Evolutionary conservation across 2,888 invertebrate species (phyloP), one percentile per base, ranked within the genome.

Genomic region (Drosophila yooni): DNA sequence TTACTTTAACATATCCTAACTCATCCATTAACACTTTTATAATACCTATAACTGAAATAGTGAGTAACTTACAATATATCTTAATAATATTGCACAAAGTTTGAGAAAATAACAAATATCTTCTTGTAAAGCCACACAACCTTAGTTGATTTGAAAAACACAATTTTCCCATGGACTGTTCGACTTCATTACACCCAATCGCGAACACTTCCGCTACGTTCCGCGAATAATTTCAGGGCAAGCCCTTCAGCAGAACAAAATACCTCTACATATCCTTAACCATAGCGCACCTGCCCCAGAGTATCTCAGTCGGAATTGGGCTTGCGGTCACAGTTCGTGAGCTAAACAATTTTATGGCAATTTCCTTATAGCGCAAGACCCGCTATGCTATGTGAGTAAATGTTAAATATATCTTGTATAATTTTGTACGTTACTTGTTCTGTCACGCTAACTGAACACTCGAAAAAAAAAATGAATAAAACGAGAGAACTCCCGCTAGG

Each of bases 251-350:
- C 66, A 31, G 8, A 34, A 5, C 1, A 43, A 5, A 31, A 15
- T 40, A 38, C 29, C 8, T 18, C 1, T 1, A 13, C 29, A 38
- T 40, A 51, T 82, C 59, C 78, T 80, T 82, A 62, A 64, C 74
- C 74, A 80, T 77, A 79, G 29, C 72, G 83, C 87, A 88, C 87
- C 87, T 88, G 87, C 87, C 74, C 71, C 36, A 1, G 36, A 69
- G 82, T 79, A 70, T 77, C 72, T 76, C 71, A 60, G 72, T 38
- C 43, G 21, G 13, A 38, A 67, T 67, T 64, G 69, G 59, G 76
- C 73, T 88, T 88, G 87, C 61, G 87, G 87, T 88, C 85, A 88
- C 89, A 88, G 89, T 88, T 76, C 85, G 76, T 88, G 88, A 78
- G 77, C 74, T 52, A 59, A 82, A 74, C 80, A 82, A 85, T 88